Evolutionary conservation across 2,797 vertebrate genomes (phyloP), one percentile per base, ranked within the genome.

Genomic region (Phaenicophaeus curvirostris): DNA sequence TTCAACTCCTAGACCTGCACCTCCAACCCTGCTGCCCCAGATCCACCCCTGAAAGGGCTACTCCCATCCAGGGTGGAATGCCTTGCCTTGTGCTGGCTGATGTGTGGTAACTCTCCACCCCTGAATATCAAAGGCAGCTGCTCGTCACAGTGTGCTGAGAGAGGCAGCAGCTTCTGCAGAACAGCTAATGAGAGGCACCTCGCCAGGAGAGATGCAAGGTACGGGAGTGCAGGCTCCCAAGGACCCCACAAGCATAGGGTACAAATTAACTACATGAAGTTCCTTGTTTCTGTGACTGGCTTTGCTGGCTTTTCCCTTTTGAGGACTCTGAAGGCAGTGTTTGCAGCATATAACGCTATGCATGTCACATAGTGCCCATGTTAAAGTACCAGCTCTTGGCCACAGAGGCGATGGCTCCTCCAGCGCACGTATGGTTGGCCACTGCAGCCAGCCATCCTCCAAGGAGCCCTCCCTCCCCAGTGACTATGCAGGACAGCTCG

Each of bases 401-500:
- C 33, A 8, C 25, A 54, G 5, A 31, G 20, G 30, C 74, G 54
- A 3, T 13, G 71, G 37, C 5, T 81, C 31, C 51, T 68, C 16
- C 69, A 28, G 37, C 6, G 19, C 31, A 16, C 31, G 41, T 13
- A 13, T 0, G 0, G 15, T 19, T 42, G 73, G 14, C 35, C 33
- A 1, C n/a, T 46, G 42, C 2, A 0, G 19, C 58, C 71, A 71
- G 21, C 24, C 7, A 5, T 16, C 12, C 44, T 63, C 30, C 78
- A n/a, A 37, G 46, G 54, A 87, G 11, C 21, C 33, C 69, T 58
- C 23, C 16, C 51, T 42, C 27, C 89, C n/a, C 1, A 0, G 51
- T 50, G 78, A 16, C 44, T 6, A 21, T 3, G 3, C 37, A 53
- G 61, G 35, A 89, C 17, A 71, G 28, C 51, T 72, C 57, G 50